Percentiles rank a stretch among this genome's conserved stretches.
Conservation (phyloP, 1,140 invertebrate species). For the Drosophila tropicalis region DNA sequence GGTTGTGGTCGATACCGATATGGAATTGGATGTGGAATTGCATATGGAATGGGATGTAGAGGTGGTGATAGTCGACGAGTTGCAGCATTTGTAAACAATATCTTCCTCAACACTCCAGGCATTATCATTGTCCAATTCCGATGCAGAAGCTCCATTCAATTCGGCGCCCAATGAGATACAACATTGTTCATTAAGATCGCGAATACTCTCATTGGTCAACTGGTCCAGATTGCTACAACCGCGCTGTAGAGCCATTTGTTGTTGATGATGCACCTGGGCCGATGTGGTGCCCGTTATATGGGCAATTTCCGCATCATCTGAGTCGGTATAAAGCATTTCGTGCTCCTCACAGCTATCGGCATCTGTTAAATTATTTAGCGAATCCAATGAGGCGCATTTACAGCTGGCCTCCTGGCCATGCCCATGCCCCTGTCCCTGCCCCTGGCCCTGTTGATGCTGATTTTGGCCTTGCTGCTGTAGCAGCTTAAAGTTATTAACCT, state of each 20-base stretch:
- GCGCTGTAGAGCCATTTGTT: constrained; percentile 37
- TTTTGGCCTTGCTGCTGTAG: constrained; percentile 58
- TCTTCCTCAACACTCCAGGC: constrained; percentile 81
- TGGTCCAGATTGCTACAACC: constrained; percentile 76
- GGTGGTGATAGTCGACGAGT: constrained; percentile 1
- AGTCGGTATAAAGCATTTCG: constrained; percentile 73
- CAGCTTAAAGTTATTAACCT: constrained; percentile 67
- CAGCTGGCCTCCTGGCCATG: constrained; percentile 27
- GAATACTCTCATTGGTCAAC: constrained; percentile 75
- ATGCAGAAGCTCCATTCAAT: constrained; percentile 16
- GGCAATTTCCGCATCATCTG: constrained; percentile 81
- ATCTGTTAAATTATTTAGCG: constrained; percentile 87
- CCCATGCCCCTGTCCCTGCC: constrained; percentile 14
- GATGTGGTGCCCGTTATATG: constrained; percentile 79
- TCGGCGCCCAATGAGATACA: constrained; percentile 56
- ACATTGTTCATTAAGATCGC: constrained; percentile 75
- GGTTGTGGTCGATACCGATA: constrained; percentile 25
- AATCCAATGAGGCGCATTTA: constrained; percentile 86
- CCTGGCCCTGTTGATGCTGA: constrained; percentile 19
- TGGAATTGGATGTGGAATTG: constrained; percentile 16
- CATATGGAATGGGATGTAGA: constrained; percentile 20
- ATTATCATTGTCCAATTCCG: constrained; percentile 60
- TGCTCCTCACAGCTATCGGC: constrained; percentile 59
- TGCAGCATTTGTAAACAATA: constrained; percentile 71
- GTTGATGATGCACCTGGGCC: constrained; percentile 80